Evolutionary conservation across 1,140 invertebrate genomes (phyloP), one percentile per base, ranked within the genome.

Genomic region (Eumeta japonica): DNA sequence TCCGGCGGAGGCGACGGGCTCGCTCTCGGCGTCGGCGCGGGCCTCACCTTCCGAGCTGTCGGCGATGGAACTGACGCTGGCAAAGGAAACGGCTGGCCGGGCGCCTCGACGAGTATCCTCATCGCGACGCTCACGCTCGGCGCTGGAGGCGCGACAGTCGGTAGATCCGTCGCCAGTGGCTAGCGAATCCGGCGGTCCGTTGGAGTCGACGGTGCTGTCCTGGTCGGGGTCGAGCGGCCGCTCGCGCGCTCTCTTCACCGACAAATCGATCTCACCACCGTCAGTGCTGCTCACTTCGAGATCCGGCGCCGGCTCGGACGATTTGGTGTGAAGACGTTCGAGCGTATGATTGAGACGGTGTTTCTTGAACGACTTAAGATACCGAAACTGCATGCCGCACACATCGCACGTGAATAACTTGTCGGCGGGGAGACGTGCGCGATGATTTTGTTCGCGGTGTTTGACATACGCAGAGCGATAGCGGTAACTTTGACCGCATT

Each of bases 371-470:
- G 89, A 92, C 58, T 92, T 92, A 13, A 92, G 78, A 61, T 90
- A 91, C 40, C 87, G 79, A 59, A 92, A 92, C 62, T 91, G 89
- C 89, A 91, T 91, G 14, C 89, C 89, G 66, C 89, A 92, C 1
- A 91, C 88, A 51, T 91, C 89, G 58, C 89, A 93, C 13, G 89
- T 90, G 68, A 92, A 93, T 1, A 91, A 79, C 59, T 92, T 92
- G 68, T 92, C 89, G 5, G 89, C 89, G 0, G 90, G 90, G 5
- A 92, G 68, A 1, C 89, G 76, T 2, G 89, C 89, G 1, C 89
- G 81, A 53, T 93, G 90, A 55, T 92, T 92, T 65, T 92, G 89
- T 58, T 92, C 90, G 29, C 89, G 82, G 59, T 92, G 90, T 54
- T 91, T 90, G 18, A 90, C 86, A 65, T 90, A 93, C 4, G 89